Evolutionary conservation across 2,888 invertebrate genomes (phyloP).

Genomic region (Tigriopus californicus): DNA sequence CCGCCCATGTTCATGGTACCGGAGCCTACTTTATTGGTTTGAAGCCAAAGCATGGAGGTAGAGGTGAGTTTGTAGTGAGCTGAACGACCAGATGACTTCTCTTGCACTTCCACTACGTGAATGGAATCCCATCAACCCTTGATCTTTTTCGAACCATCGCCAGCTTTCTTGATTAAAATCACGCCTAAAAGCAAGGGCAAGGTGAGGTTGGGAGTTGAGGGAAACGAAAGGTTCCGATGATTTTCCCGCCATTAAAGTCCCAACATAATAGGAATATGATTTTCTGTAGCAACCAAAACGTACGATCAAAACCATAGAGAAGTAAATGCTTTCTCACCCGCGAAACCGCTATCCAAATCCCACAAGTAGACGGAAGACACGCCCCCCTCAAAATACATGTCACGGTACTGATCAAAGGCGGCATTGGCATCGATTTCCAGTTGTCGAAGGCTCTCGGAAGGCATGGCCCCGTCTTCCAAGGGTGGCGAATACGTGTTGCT

Average conservation of each 20-base stretch:
- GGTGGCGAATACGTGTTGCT: slow-evolving; percentile 96
- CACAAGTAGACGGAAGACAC: slow-evolving; percentile 98
- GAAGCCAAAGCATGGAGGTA: slow-evolving; percentile 97
- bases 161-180: slow-evolving; percentile 95
- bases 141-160: slow-evolving; percentile 93
- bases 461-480: slow-evolving; percentile 93
- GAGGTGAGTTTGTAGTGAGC: slow-evolving; percentile 98
- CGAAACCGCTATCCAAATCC: slow-evolving; percentile 98
- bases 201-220: not conserved
- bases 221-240: not conserved
- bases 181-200: slow-evolving; percentile 47
- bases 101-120: slow-evolving; percentile 95
- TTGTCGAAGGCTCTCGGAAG: slow-evolving; percentile 82
- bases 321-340: slow-evolving; percentile 35
- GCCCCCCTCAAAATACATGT: slow-evolving; percentile 98
- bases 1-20: slow-evolving; percentile 99
- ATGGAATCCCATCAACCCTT: slow-evolving; percentile 99
- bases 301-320: too few species aligned
- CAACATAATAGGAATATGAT: too few species aligned
- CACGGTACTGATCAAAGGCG: slow-evolving; percentile 95
- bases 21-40: slow-evolving; percentile 86
- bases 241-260: slow-evolving; percentile 27
- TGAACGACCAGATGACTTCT: slow-evolving; percentile 76
- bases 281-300: too few species aligned
- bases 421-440: slow-evolving; percentile 94